A percentile compares a stretch with the other conserved stretches of the same genome.
Evolutionary conservation across 2,113 vertebrate species (phyloP).

Genomic region (Lepisosteus osseus): DNA sequence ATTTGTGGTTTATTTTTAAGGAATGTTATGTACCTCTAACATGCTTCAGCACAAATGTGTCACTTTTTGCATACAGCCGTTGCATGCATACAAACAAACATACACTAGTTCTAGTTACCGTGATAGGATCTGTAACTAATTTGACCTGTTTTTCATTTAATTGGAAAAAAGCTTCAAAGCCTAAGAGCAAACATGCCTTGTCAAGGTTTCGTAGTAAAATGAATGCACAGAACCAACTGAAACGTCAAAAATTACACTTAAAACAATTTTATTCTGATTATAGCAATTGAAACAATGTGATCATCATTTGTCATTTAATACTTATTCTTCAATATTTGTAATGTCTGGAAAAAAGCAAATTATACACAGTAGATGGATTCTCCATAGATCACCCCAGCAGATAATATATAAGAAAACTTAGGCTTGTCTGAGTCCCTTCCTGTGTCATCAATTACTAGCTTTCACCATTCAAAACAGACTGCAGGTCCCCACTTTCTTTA

Average conservation of each 20-base stretch:
- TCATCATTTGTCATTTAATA: background rate
- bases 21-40: background rate
- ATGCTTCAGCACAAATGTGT: background rate
- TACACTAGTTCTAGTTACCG: background rate
- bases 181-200: too few species aligned
- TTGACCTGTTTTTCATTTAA: too few species aligned
- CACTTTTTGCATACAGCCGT: too few species aligned
- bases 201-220: too few species aligned
- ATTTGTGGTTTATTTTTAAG: slow-evolving; percentile 25
- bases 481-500: slow-evolving; percentile 63
- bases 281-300: background rate
- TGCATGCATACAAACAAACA: background rate
- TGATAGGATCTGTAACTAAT: too few species aligned
- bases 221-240: too few species aligned
- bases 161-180: too few species aligned
- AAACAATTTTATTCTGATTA: background rate
- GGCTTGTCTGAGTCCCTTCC: background rate
- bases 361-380: background rate
- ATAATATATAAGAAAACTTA: background rate
- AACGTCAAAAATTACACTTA: too few species aligned
- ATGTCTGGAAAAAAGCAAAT: background rate
- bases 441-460: slow-evolving; percentile 24
- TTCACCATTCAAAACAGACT: slow-evolving; percentile 53
- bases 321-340: background rate
- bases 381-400: background rate